These are phyloP conservation scores for Anarhynchus alexandrinus DNA, from an alignment of 2,113 vertebrate genomes.

Conservation along the genomic window DNA sequence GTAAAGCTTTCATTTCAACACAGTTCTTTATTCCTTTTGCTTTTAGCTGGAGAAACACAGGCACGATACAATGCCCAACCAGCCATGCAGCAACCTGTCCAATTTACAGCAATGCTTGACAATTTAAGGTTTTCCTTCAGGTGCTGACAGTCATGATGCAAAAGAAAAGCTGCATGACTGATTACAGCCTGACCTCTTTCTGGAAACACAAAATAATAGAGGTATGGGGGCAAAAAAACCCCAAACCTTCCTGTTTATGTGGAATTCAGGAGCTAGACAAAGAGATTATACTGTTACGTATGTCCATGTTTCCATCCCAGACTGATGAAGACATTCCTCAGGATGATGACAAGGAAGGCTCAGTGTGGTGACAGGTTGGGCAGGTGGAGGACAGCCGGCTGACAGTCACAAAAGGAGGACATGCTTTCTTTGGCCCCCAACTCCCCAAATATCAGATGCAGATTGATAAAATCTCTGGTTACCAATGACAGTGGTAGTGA, in stretches of 20 bases:
- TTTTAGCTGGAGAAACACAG: background rate
- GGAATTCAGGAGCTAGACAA: background rate
- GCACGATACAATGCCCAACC: background rate
- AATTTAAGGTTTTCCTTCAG: background rate
- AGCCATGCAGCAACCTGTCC: slow-evolving; percentile 22
- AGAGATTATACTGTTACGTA: background rate
- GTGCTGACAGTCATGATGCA: background rate
- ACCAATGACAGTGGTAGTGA: background rate
- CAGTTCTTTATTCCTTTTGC: background rate
- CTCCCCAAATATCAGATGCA: background rate
- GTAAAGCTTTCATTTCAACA: background rate
- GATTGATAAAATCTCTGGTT: background rate
- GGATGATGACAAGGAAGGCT: background rate
- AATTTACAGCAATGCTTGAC: background rate
- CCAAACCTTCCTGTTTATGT: background rate
- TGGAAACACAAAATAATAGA: background rate
- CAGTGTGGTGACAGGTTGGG: background rate
- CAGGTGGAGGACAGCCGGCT: background rate
- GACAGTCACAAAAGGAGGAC: background rate
- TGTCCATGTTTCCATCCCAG: background rate
- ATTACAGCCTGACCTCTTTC: background rate
- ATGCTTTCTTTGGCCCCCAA: background rate
- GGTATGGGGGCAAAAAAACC: rapidly evolving
- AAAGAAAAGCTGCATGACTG: background rate
- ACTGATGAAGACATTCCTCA: background rate